Conservation (phyloP, 2,797 vertebrate species). For the Pseudochaenichthys georgianus region DNA sequence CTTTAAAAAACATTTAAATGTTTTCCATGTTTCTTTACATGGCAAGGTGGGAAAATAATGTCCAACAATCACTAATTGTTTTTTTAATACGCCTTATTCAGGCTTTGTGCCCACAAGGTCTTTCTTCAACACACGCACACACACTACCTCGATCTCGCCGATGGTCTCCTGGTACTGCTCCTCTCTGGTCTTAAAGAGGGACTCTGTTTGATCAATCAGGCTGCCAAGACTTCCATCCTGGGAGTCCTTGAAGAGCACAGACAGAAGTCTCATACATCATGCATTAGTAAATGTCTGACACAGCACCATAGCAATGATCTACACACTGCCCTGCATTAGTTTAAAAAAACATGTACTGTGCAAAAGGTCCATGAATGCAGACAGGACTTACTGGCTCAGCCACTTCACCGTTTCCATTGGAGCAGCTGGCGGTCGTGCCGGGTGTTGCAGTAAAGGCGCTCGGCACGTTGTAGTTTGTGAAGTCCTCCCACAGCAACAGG, state of each 20-base stretch:
- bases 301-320: conserved; percentile 47
- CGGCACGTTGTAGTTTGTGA: conserved; percentile 94
- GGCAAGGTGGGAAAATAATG: background rate
- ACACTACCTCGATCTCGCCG: conserved; percentile 94
- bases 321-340: conserved; percentile 6
- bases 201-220: conserved; percentile 96
- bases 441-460: conserved; percentile 36
- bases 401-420: conserved; percentile 85
- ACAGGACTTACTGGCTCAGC: conserved; percentile 74
- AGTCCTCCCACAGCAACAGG: conserved; percentile 96
- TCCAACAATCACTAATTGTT: background rate
- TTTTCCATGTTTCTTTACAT: background rate
- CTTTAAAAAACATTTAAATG: background rate
- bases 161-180: conserved; percentile 99
- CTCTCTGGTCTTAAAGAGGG: conserved; percentile 96
- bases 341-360: conserved; percentile 9
- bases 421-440: conserved; percentile 33
- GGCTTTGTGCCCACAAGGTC: background rate
- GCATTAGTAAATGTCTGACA: conserved; percentile 61
- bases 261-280: conserved; percentile 67
- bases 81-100: background rate
- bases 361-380: conserved; percentile 3
- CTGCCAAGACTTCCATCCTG: conserved; percentile 96
- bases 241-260: conserved; percentile 75
- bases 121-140: background rate